Conservation (phyloP, 2,113 vertebrate genomes). For the Cavia aperea region DNA sequence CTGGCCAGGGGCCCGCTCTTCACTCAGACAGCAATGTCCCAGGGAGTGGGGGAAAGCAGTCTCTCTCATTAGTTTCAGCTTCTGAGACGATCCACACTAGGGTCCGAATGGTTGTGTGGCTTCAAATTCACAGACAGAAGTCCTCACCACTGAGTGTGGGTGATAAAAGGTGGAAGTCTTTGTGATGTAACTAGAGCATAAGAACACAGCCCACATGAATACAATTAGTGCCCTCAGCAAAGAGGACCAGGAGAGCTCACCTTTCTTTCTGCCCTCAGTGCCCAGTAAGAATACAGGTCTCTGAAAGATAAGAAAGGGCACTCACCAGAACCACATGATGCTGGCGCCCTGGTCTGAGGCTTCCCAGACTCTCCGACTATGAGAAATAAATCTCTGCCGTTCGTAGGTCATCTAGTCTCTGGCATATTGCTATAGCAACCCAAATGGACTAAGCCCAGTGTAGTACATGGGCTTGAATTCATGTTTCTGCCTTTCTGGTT, state of each 20-base stretch:
- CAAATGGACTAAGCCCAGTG: neutral
- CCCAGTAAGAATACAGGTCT: neutral
- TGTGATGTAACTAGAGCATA: neutral
- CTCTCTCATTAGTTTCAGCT: neutral
- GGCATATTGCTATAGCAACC: neutral
- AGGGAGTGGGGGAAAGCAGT: neutral
- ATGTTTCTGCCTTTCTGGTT: neutral
- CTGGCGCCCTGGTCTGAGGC: neutral
- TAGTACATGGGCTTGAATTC: neutral
- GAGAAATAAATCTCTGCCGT: neutral
- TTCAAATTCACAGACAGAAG: neutral
- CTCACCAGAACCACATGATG: neutral
- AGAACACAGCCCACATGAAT: too few relatives aligned
- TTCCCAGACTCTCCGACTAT: neutral
- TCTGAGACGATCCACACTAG: neutral
- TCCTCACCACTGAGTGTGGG: neutral
- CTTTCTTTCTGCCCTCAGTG: neutral
- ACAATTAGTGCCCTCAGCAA: neutral
- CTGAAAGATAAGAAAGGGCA: neutral
- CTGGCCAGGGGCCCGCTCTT: neutral
- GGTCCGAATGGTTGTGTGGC: neutral
- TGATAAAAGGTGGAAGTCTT: neutral
- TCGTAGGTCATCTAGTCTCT: neutral
- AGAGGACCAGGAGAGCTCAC: neutral
- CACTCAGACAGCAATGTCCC: neutral